A percentile compares a stretch with the other conserved stretches of the same genome.
phyloP scores from a whole-genome alignment of 2,888 invertebrate genomes.

The Galeruca laticollis region DNA sequence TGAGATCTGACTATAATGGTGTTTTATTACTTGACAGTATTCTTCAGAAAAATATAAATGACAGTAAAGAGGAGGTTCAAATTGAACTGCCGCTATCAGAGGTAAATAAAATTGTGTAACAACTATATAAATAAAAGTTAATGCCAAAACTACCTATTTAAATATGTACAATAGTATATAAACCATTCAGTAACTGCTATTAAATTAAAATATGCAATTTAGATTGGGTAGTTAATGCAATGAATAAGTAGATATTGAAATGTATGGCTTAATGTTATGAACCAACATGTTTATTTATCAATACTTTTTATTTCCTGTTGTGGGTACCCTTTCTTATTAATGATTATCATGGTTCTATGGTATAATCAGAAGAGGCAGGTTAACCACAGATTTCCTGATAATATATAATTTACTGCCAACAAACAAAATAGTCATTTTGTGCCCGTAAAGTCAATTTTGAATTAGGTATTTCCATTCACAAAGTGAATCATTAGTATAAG shows the following conservation, averaged over 20 bases:
- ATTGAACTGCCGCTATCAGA: constrained; percentile 90
- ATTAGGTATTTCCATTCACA: neutral
- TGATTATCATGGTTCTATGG: neutral
- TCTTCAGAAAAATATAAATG: constrained; percentile 83
- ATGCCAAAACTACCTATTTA: neutral
- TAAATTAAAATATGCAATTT: too few relatives aligned
- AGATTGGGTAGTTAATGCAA: too few relatives aligned
- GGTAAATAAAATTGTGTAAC: constrained; percentile 66
- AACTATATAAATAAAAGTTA: neutral
- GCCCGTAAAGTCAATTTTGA: neutral
- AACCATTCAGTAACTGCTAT: too few relatives aligned
- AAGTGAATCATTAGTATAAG: neutral
- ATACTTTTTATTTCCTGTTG: neutral
- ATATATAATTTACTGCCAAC: neutral
- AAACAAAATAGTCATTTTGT: neutral
- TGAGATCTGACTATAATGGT: constrained; percentile 92
- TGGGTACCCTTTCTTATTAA: neutral
- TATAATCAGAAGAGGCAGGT: neutral
- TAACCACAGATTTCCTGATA: neutral
- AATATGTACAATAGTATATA: too few relatives aligned
- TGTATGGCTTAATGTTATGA: neutral
- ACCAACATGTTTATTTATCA: neutral
- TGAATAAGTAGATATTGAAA: too few relatives aligned
- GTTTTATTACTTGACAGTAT: constrained; percentile 90
- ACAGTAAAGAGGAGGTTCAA: constrained; percentile 82